Evolutionary conservation across 2,888 invertebrate genomes (phyloP), one percentile per base, ranked within the genome.

Genomic region (Tridacna gigas): DNA sequence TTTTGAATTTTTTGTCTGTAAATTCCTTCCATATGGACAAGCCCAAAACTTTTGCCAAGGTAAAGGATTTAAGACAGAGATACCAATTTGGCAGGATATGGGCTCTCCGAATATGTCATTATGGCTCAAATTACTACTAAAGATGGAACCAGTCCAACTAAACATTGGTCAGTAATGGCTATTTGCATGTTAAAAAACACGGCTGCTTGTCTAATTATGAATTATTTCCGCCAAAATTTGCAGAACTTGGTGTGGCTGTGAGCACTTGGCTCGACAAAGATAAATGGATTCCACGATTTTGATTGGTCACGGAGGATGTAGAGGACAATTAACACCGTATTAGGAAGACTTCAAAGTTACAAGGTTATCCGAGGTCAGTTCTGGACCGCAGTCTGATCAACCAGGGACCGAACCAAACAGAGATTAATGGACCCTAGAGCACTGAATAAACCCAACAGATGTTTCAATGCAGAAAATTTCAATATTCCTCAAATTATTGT

Each of bases 261-360:
- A 60, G 67, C 67, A 69, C 60, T 60, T n/a, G 60, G 67, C 20
- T 7, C n/a, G 69, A 77, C 77, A 69, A 26, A 77, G 77, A 77
- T 56, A 77, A 77, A 77, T 77, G 77, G 51, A 67, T 81, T 76
- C 61, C 25, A 28, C 51, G n/a, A 47, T 48, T 75, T 75, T 79
- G 84, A 84, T 81, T 81, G 84, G 84, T 79, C 76, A 78, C 80
- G 47, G 51, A 76, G 76, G 73, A 74, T 48, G 71, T 47, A 51
- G 66, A 60, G 79, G 76, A 79, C 84, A 84, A 80, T 84, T 84
- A 84, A 76, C 78, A 67, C 84, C 73, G 81, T 81, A 84, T 84
- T 84, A 76, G 60, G 79, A 26, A 22, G 48, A 75, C 78, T 73
- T 80, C 79, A 81, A 76, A 73, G 81, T 61, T 79, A 28, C 65